phyloP scores from a whole-genome alignment of 2,113 vertebrate species.

The Percopsis transmontana region DNA sequence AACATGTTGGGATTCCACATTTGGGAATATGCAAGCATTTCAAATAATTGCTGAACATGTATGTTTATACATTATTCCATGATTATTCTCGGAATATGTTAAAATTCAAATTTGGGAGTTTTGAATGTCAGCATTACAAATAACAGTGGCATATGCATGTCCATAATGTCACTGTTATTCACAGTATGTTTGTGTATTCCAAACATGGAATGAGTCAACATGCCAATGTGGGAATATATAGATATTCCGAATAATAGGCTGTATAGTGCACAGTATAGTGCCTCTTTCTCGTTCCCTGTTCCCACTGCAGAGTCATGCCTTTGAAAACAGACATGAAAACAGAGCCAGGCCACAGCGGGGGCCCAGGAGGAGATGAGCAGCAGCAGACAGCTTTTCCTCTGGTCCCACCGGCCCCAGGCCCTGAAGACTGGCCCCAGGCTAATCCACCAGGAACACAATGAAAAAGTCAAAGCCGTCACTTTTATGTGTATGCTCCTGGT shows the following conservation, averaged over 20 bases:
- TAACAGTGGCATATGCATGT: too few species aligned
- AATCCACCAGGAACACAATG: conserved; percentile 84
- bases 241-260: too few species aligned
- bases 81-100: background rate
- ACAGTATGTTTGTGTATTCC: too few species aligned
- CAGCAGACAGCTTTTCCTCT: conserved; percentile 71
- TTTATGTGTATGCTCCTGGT: conserved; percentile 12
- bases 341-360: conserved; percentile 49
- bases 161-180: too few species aligned
- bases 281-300: background rate
- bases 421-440: conserved; percentile 89
- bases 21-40: background rate
- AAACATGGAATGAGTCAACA: too few species aligned
- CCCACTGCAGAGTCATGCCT: conserved; percentile 40
- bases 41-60: too few species aligned
- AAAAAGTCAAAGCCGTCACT: conserved; percentile 40
- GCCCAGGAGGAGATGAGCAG: conserved; percentile 80
- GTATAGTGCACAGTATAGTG: background rate
- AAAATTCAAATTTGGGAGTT: background rate
- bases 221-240: too few species aligned
- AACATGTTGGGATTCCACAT: background rate
- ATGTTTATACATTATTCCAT: too few species aligned
- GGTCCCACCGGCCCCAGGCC: conserved; percentile 81
- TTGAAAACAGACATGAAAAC: conserved; percentile 73
- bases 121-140: too few species aligned